These are phyloP conservation scores for Brachionus sp. DNA, from an alignment of 1,140 invertebrate genomes.

Conservation along the genomic window DNA sequence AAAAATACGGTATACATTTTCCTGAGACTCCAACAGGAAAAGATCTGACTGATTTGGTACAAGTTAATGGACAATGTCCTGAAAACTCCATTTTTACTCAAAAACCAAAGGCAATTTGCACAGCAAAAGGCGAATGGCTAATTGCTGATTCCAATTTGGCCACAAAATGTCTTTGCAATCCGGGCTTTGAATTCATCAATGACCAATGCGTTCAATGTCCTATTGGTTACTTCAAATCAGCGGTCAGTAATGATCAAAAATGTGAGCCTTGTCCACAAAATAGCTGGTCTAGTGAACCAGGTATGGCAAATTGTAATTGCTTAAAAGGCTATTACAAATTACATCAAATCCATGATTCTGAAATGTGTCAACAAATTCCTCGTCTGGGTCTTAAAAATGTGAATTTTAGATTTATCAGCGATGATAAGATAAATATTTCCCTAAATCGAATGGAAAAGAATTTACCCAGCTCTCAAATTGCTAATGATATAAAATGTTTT, in stretches of 20 bases:
- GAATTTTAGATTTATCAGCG: not conserved
- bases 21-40: constrained; percentile 37
- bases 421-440: constrained; percentile 38
- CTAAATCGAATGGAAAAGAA: not conserved
- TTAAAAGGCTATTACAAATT: constrained; percentile 15
- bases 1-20: not conserved
- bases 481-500: not conserved
- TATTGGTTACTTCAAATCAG: constrained; percentile 32
- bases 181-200: constrained; percentile 22
- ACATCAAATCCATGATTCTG: not conserved
- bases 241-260: constrained; percentile 22
- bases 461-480: not conserved
- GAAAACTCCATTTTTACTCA: not conserved
- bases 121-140: constrained; percentile 38
- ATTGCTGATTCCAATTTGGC: constrained; percentile 30
- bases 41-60: constrained; percentile 41
- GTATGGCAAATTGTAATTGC: constrained; percentile 9
- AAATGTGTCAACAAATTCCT: not conserved
- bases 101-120: constrained; percentile 27
- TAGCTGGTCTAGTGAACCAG: constrained; percentile 21
- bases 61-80: constrained; percentile 34
- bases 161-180: constrained; percentile 13
- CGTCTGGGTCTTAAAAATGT: not conserved
- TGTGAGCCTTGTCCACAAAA: constrained; percentile 44
- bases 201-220: constrained; percentile 13